Evolutionary conservation across 1,140 invertebrate species (phyloP).

Genomic region (Heliothis virescens): DNA sequence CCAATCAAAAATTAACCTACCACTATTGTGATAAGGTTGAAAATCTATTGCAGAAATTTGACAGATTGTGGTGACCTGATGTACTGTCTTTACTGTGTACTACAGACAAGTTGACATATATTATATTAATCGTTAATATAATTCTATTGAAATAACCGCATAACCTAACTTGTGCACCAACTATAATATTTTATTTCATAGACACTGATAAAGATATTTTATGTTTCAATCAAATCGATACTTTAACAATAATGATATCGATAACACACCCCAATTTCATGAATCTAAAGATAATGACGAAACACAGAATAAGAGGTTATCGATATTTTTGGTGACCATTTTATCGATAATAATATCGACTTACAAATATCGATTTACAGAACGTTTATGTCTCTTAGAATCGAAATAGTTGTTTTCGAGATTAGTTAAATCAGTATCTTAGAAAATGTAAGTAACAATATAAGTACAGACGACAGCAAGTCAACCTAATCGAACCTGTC

Average conservation of each 20-base stretch:
- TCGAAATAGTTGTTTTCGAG: no score
- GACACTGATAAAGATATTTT: neutral
- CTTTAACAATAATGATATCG: neutral
- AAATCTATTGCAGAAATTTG: no score
- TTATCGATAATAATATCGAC: no score
- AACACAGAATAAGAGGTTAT: no score
- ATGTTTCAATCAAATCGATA: neutral
- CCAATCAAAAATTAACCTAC: no score
- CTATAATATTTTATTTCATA: neutral
- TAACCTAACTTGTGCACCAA: conserved; percentile 2
- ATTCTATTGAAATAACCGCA: conserved; percentile 4
- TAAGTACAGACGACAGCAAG: no score
- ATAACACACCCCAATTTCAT: neutral
- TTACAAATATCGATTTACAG: no score
- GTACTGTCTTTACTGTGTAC: neutral
- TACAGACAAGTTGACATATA: conserved; percentile 6
- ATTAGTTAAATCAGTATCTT: neutral
- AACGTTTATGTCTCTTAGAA: neutral
- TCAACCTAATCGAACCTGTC: no score
- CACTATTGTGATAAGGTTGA: no score
- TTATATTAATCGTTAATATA: neutral
- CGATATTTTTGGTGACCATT: no score
- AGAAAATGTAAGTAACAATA: conserved; percentile 14
- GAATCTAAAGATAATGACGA: no score
- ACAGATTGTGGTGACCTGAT: no score